Conservation (phyloP, 1,140 invertebrate genomes). For the Ooceraea biroi region DNA sequence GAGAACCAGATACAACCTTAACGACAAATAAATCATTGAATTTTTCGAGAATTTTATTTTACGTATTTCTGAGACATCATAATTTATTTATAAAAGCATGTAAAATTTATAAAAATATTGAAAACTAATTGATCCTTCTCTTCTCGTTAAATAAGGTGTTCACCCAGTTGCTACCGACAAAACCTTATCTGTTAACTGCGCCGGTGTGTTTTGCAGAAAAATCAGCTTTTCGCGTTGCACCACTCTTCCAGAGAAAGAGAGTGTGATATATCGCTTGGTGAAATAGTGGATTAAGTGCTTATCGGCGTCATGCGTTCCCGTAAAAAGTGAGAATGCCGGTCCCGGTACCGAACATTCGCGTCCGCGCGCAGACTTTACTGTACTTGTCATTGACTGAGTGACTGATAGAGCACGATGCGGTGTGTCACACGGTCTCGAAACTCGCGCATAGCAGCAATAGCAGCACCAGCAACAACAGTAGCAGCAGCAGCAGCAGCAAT, state of each 20-base stretch:
- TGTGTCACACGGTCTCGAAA: slow-evolving; percentile 67
- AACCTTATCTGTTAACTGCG: not conserved
- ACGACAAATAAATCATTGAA: not conserved
- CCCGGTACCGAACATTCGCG: slow-evolving; percentile 52
- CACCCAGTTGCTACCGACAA: too few species aligned
- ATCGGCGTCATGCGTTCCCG: slow-evolving; percentile 53
- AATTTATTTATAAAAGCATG: not conserved
- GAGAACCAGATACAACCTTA: not conserved
- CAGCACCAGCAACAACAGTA: too few species aligned
- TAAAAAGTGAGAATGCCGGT: slow-evolving; percentile 71
- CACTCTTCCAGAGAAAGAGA: not conserved
- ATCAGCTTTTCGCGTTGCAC: not conserved
- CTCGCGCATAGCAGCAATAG: too few species aligned
- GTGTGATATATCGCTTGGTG: slow-evolving; percentile 22
- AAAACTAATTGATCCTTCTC: not conserved
- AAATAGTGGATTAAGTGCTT: slow-evolving; percentile 55
- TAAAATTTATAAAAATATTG: not conserved
- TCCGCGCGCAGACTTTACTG: slow-evolving; percentile 51
- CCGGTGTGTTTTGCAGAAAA: slow-evolving; percentile 15
- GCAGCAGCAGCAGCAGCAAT: not conserved
- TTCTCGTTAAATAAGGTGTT: not conserved
- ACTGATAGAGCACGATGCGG: slow-evolving; percentile 64
- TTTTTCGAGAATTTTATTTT: not conserved
- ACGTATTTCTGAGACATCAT: not conserved
- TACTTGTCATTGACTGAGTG: slow-evolving; percentile 71